Evolutionary conservation across 1,140 invertebrate species (phyloP).

Genomic region (Ganaspis sp.): DNA sequence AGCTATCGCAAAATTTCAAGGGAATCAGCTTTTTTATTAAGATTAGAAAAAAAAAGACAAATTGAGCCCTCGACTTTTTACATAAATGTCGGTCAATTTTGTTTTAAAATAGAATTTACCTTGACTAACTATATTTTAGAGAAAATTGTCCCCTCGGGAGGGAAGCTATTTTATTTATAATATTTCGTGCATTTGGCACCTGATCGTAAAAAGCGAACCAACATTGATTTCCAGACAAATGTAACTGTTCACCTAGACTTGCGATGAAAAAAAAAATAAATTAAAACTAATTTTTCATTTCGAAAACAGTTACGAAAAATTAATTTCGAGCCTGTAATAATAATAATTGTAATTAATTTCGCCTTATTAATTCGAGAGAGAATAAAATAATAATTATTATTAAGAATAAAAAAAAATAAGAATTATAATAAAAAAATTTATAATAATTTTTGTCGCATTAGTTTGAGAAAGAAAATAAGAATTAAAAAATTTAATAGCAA

Average conservation of each 20-base stretch:
- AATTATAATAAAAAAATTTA: neutral
- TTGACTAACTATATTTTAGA: slow-evolving; percentile 3
- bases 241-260: neutral
- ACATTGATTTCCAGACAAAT: neutral
- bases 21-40: neutral
- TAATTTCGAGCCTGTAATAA: no score
- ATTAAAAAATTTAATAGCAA: no score
- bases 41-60: neutral
- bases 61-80: neutral
- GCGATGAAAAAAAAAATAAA: neutral
- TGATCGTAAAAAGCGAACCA: neutral
- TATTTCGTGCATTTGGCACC: neutral
- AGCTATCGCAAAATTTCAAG: slow-evolving; percentile 13
- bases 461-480: no score
- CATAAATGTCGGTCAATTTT: neutral
- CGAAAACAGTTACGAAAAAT: no score
- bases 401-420: neutral
- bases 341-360: no score
- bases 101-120: slow-evolving; percentile 15
- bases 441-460: no score
- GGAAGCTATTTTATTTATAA: neutral
- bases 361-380: no score
- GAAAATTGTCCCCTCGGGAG: neutral
- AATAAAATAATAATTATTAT: no score
- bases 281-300: no score